Evolutionary conservation across 2,113 vertebrate genomes (phyloP), one percentile per base, ranked within the genome.

Genomic region (Nicator chloris): DNA sequence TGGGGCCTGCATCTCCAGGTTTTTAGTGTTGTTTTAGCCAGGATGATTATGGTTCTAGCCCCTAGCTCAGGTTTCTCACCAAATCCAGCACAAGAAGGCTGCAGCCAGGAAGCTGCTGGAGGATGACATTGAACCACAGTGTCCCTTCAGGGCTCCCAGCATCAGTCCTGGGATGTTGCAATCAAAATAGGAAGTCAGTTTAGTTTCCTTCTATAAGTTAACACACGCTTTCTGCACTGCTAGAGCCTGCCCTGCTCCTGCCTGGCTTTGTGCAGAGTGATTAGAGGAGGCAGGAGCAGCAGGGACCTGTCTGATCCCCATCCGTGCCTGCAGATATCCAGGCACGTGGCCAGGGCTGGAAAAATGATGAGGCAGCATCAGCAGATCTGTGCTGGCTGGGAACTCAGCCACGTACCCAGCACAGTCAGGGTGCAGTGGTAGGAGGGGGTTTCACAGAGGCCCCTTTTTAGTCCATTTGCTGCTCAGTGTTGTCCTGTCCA

Each of bases 381-480:
- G 91, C 88, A 93, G 82, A 69, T 51, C 24, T 4, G 50, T 2
- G 39, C 64, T 3, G 7, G 66, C 92, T 90, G 88, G 82, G 56
- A 82, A 65, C 71, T 80, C 44, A 37, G 85, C 85, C 88, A n/a
- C 4, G 19, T 31, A 61, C 54, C 5, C 0, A 0, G 33, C 4
- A 3, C 7, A 2, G 10, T 3, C 6, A 2, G 82, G 42, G 33
- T 3, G 39, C 3, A 0, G 15, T 0, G 4, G 2, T 1, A 7
- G 76, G 31, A 47, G 47, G 39, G 40, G 9, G 9, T 9, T 70
- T 69, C 77, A 68, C 60, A 78, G 39, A 86, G 18, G 22, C 6
- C 65, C 30, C 4, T 40, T 84, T 93, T 88, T 31, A 50, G 42
- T 31, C 37, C 30, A 2, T 11, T 66, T 60, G 6, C 56, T 65